phyloP scores from a whole-genome alignment of 2,888 invertebrate genomes.

The Perizoma affinitatum region DNA sequence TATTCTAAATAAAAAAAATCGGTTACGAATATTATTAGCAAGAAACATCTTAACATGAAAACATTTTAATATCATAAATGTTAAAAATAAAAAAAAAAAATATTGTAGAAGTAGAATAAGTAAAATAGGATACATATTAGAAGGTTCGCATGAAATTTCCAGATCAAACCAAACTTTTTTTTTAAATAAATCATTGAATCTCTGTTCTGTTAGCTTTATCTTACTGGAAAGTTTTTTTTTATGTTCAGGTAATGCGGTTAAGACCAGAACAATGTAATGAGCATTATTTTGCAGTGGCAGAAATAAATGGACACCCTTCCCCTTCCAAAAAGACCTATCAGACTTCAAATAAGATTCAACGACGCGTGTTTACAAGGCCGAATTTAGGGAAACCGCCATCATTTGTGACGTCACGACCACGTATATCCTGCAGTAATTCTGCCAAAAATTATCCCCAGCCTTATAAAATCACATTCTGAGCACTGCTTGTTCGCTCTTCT shows the following conservation, averaged over 20 bases:
- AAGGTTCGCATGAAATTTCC: too few relatives aligned
- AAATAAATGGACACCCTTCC: constrained; percentile 21
- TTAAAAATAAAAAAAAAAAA: too few relatives aligned
- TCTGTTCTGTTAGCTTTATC: not conserved
- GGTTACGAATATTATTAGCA: too few relatives aligned
- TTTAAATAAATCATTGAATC: too few relatives aligned
- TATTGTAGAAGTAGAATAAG: too few relatives aligned
- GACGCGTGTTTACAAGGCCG: constrained; percentile 37
- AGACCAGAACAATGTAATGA: constrained; percentile 21
- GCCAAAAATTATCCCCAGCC: constrained; percentile 44
- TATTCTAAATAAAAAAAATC: too few relatives aligned
- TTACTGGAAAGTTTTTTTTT: not conserved
- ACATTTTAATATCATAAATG: too few relatives aligned
- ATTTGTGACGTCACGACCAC: constrained; percentile 49
- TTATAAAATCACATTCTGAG: constrained; percentile 58
- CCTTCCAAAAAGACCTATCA: constrained; percentile 22
- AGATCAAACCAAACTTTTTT: too few relatives aligned
- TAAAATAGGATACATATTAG: too few relatives aligned
- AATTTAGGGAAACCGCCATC: constrained; percentile 53
- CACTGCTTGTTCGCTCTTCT: constrained; percentile 48
- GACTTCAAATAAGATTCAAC: constrained; percentile 36
- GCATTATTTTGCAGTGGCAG: constrained; percentile 27
- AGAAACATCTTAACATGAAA: too few relatives aligned
- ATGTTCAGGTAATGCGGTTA: constrained; percentile 3
- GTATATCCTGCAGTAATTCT: constrained; percentile 55